Evolutionary conservation across 2,113 vertebrate genomes (phyloP), one percentile per base, ranked within the genome.

Genomic region (Malurus alboscapulatus): DNA sequence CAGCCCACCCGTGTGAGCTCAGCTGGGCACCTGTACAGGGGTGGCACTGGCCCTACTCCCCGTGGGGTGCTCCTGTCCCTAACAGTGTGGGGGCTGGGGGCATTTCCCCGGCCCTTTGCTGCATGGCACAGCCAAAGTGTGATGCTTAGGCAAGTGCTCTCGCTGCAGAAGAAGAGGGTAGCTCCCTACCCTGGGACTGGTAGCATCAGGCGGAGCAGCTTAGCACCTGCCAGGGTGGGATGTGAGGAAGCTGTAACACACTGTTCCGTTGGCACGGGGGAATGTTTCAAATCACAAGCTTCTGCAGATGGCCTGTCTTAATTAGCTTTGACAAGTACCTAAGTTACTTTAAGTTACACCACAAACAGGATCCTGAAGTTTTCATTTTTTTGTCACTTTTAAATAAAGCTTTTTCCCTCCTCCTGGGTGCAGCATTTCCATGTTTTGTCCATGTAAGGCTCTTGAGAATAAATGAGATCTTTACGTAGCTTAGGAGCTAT

Each of bases 301-400:
- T 58, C 85, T 94, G 75, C 94, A 96, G 93, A 94, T 95, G 92
- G 93, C 72, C 63, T 86, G 84, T 90, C 85, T 91, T 87, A 90
- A 95, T 96, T 92, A 96, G 85, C 67, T 93, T 80, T 94, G 93
- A 93, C 93, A 95, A 96, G 85, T 94, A 94, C 88, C 88, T 95
- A 94, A 90, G 90, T 86, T 96, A 74, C 75, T 92, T 36, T 30
- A 69, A 96, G 85, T 91, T 95, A 59, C 53, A 44, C 84, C 84
- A 88, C 94, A 95, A 94, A 88, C 48, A 47, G 61, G 72, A 92
- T 96, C 57, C 61, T 65, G 91, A 76, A 88, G 79, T 58, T 89
- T 96, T 92, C n/a, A 14, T 32, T 82, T 89, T 88, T 88, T 63
- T 93, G 69, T 71, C 87, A 34, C 67, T 87, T 95, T 89, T 82